Percentiles rank a stretch among this genome's conserved stretches.
phyloP scores from a whole-genome alignment of 1,140 invertebrate genomes.

The Doryteuthis pealeii region DNA sequence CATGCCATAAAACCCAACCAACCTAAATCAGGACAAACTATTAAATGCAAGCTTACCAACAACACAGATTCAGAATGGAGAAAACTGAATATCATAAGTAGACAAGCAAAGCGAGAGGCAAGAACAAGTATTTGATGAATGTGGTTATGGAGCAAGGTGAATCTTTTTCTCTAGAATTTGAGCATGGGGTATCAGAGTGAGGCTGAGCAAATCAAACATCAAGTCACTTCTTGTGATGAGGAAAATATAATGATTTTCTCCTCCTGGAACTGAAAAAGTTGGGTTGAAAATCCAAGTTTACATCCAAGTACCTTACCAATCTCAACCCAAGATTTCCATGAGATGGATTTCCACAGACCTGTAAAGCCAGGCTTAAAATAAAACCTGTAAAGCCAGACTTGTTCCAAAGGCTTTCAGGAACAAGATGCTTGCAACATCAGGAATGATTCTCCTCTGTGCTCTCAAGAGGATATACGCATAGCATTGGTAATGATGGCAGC shows the following conservation, averaged over 20 bases:
- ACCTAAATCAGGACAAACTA: background rate
- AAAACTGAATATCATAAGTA: background rate
- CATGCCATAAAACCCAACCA: too few species aligned
- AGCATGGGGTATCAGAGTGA: background rate
- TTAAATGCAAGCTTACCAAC: background rate
- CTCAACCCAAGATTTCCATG: background rate
- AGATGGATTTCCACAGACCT: background rate
- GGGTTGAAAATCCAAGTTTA: background rate
- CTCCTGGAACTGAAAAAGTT: background rate
- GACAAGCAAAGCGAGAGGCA: too few species aligned
- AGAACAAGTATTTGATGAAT: background rate
- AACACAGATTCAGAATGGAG: background rate
- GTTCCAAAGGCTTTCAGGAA: background rate
- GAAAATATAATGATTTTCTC: background rate
- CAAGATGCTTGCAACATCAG: background rate
- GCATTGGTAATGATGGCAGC: background rate
- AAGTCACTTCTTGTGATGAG: too few species aligned
- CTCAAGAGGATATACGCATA: background rate
- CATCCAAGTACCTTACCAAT: background rate
- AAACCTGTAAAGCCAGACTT: too few species aligned
- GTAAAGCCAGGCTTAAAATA: background rate
- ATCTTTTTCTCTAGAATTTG: background rate
- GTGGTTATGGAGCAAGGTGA: background rate
- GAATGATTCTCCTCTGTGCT: background rate
- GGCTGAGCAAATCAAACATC: background rate